These are phyloP conservation scores for Harpagifer antarcticus DNA, from an alignment of 2,797 vertebrate species.

Conservation along the genomic window DNA sequence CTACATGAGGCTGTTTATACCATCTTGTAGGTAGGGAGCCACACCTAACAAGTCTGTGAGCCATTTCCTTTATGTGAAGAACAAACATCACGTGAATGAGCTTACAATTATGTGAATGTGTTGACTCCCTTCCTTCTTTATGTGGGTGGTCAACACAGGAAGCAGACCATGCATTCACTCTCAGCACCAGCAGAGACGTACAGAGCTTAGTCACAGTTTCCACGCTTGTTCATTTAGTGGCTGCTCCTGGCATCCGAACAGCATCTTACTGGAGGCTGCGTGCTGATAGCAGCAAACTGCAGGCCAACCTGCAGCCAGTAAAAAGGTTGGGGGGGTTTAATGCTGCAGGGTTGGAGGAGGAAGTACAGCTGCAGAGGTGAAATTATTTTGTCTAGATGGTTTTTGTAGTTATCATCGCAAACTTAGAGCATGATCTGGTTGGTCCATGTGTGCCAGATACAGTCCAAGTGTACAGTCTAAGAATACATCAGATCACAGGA, in stretches of 20 bases:
- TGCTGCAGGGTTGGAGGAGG: conserved; percentile 18
- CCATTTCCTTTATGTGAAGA: conserved; percentile 47
- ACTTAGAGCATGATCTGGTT: conserved; percentile 30
- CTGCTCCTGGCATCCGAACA: conserved; percentile 76
- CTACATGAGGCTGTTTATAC: conserved; percentile 9
- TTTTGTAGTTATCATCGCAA: conserved; percentile 15
- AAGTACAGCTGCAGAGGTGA: conserved; percentile 19
- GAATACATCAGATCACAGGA: conserved; percentile 59
- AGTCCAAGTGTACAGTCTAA: conserved; percentile 29
- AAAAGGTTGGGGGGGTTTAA: conserved; percentile 4
- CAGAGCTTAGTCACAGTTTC: conserved; percentile 79
- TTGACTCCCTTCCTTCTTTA: conserved; percentile 51
- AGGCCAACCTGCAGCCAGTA: conserved; percentile 36
- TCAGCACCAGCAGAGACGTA: conserved; percentile 40
- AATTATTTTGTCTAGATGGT: conserved; percentile 39
- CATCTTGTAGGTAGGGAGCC: conserved; percentile 11
- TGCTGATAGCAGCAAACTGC: conserved; percentile 31
- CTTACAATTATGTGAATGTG: conserved; percentile 27
- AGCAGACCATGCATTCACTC: conserved; percentile 49
- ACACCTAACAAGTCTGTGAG: conserved; percentile 30
- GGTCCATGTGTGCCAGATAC: conserved; percentile 8
- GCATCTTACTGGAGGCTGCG: conserved; percentile 67
- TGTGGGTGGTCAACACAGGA: conserved; percentile 74
- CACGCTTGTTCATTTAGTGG: conserved; percentile 78
- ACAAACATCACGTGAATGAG: conserved; percentile 51